A percentile compares a stretch with the other conserved stretches of the same genome.
These are phyloP conservation scores for Mirounga angustirostris DNA, from an alignment of 2,113 vertebrate species.

Conservation along the genomic window DNA sequence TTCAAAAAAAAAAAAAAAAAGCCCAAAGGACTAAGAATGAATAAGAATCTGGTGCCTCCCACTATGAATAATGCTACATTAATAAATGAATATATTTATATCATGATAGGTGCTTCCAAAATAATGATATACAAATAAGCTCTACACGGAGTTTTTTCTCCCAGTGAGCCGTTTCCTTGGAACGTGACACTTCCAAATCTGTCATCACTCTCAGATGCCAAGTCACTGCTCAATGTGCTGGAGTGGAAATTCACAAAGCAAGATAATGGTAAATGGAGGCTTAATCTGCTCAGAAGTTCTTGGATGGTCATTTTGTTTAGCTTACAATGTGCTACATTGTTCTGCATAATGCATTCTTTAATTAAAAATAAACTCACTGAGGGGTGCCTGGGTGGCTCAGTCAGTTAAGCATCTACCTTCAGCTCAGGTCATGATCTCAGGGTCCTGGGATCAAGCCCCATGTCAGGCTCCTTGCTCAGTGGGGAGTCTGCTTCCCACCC, in stretches of 20 bases:
- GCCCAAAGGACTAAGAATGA: not conserved
- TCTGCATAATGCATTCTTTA: not conserved
- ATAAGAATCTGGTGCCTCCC: not conserved
- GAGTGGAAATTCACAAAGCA: not conserved
- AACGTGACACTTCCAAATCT: not conserved
- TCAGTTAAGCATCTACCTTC: not conserved
- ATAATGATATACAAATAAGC: not conserved
- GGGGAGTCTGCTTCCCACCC: not conserved
- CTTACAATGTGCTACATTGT: not conserved
- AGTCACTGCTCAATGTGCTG: not conserved
- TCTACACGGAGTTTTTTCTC: not conserved
- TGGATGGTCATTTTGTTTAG: not conserved
- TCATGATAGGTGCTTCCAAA: not conserved
- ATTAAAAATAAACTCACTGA: not conserved
- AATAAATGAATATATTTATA: conserved; percentile 20
- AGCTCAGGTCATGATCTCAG: not conserved
- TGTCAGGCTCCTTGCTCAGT: not conserved
- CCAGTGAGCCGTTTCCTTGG: not conserved
- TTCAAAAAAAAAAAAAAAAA: not conserved
- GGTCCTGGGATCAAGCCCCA: not conserved
- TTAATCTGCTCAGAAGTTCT: not conserved
- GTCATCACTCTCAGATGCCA: not conserved
- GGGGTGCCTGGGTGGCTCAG: not conserved
- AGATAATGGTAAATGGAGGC: not conserved
- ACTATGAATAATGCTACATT: not conserved